A percentile compares a stretch with the other conserved stretches of the same genome.
phyloP scores from a whole-genome alignment of 2,797 vertebrate species.

The Dermochelys coriacea region DNA sequence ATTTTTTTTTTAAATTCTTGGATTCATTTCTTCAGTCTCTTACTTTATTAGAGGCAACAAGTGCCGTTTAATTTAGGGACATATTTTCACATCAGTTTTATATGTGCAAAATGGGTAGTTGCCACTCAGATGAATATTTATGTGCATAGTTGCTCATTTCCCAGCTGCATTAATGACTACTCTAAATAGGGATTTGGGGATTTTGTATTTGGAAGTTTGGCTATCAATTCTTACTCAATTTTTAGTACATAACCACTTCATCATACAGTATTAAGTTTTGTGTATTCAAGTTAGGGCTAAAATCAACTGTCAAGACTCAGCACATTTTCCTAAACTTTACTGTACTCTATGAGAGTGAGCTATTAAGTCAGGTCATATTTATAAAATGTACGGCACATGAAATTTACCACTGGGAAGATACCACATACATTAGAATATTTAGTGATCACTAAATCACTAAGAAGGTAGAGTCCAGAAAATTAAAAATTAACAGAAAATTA shows the following conservation, averaged over 20 bases:
- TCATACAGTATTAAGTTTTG: background rate
- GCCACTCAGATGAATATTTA: background rate
- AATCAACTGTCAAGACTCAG: background rate
- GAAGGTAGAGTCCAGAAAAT: slow-evolving; percentile 4
- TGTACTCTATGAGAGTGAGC: background rate
- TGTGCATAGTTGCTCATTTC: background rate
- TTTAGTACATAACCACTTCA: background rate
- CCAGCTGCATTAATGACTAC: background rate
- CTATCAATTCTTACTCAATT: background rate
- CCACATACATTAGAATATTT: background rate
- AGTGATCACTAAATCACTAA: slow-evolving; percentile 5
- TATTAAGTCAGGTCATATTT: background rate
- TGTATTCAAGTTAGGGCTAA: background rate
- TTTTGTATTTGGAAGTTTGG: background rate
- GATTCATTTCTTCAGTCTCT: background rate
- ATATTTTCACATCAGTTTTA: too few species aligned
- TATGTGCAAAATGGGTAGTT: background rate
- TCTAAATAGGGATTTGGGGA: background rate
- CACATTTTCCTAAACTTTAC: background rate
- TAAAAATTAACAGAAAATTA: slow-evolving; percentile 3
- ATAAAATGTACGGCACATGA: background rate
- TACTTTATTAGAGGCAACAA: background rate
- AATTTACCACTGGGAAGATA: slow-evolving; percentile 10
- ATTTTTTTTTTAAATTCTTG: background rate
- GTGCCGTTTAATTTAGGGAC: background rate